Evolutionary conservation across 2,113 vertebrate genomes (phyloP), one percentile per base, ranked within the genome.

Genomic region (Felis chaus): DNA sequence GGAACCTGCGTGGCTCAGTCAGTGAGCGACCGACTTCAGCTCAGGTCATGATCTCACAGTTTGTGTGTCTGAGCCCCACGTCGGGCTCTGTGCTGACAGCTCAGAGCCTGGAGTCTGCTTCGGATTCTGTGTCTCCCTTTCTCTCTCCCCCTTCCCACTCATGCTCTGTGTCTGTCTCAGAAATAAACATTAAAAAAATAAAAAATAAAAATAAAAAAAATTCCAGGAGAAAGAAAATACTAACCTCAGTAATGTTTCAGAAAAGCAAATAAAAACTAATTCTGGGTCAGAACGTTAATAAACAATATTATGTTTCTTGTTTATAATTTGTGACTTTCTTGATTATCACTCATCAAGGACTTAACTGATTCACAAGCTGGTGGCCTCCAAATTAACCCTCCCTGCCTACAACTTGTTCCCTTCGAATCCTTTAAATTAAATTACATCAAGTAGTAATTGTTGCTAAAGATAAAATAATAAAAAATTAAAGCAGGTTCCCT

Each of bases 341-440:
- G 45, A 39, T 73, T 97, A 90, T 82, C 68, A 87, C 7, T 92
- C 36, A 91, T 21, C 10, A 96, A 81, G 53, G 19, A 68, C 16
- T 78, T 88, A 83, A 82, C 61, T 85, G 55, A 81, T 48, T 92
- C 11, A 89, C 8, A 81, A 86, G 4, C n/a, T 86, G n/a, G 66
- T 82, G 55, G 61, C 66, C 57, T 89, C 55, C 66, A 92, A 92
- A 73, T 80, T 39, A 45, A 78, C 18, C 71, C 27, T 88, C 25
- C 50, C 61, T 90, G 66, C 41, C 61, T 90, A 36, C 31, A 69
- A 12, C 25, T 71, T 81, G 33, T 78, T 82, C 23, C 15, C 14
- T 95, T 89, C 31, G 16, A 86, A 41, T 39, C 16, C 19, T 86
- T 96, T 85, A 71, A 89, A 74, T 92, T 68, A 91, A 80, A 79